Evolutionary conservation across 2,113 vertebrate genomes (phyloP), one percentile per base, ranked within the genome.

Genomic region (Machaerirhynchus nigripectus): DNA sequence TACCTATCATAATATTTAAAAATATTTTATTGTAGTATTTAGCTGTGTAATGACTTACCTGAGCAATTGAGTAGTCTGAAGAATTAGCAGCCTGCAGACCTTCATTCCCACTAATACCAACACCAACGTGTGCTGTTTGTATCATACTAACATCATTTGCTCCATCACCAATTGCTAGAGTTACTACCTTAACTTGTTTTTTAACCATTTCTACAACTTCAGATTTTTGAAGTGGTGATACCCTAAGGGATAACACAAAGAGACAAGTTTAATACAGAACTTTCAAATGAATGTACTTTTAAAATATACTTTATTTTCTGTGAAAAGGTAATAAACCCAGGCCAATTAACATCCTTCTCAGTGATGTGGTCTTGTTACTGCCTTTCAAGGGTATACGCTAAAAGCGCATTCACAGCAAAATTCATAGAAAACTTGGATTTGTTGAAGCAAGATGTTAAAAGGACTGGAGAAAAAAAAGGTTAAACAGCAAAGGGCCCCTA

Each of bases 141-240:
- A 99, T 99, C 99, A 99, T 99, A 95, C 99, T 99, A 76, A 99
- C 99, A 9, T 99, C 99, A 31, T 99, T 99, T 27, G 99, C 99
- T 56, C 99, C 99, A 57, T 99, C 99, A 6, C 99, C 99, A 22
- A 99, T 99, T 0, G 99, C 99, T 60, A 99, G 96, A 2, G 99
- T 99, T 97, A 99, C 99, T 84, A 99, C 99, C 94, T 99, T 99
- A 60, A 99, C 99, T 96, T 99, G 99, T 53, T 99, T 99, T 97
- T 99, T 99, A 60, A 99, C 99, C 99, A 99, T 99, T 94, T 99
- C 99, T 81, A 99, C 99, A 89, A 99, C 99, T 97, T 99, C 99
- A 7, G 99, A 99, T 98, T 99, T 99, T 97, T 99, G 99, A 95
- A 99, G 98, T 28, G 99, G 99, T 70, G 99, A 99, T 42, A 99